These are phyloP conservation scores for Mormyrops attenuatus DNA, from an alignment of 2,797 vertebrate genomes.

Conservation along the genomic window DNA sequence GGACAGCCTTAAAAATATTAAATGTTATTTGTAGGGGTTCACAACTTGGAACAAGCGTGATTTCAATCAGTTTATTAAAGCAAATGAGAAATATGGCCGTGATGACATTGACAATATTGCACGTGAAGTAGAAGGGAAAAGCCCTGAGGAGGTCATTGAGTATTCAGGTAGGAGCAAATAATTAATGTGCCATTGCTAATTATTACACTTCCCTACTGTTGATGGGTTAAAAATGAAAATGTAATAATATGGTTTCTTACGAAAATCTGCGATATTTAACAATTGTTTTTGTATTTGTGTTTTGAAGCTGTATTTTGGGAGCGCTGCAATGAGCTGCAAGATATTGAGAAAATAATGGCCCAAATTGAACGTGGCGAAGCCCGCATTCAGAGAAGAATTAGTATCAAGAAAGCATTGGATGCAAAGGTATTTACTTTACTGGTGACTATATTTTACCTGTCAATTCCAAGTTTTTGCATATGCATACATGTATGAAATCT, in stretches of 20 bases:
- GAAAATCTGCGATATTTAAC: neutral
- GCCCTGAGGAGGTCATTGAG: slow-evolving; percentile 78
- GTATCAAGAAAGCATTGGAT: slow-evolving; percentile 81
- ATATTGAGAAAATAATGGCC: slow-evolving; percentile 82
- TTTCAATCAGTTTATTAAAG: slow-evolving; percentile 85
- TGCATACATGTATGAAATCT: neutral
- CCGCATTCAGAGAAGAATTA: slow-evolving; percentile 78
- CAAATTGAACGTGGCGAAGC: slow-evolving; percentile 81
- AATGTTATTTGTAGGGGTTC: slow-evolving; percentile 64
- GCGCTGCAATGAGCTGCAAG: slow-evolving; percentile 78
- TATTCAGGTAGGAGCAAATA: slow-evolving; percentile 69
- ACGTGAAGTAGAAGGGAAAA: slow-evolving; percentile 78
- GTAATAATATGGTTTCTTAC: slow-evolving; percentile 7
- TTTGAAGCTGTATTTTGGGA: slow-evolving; percentile 80
- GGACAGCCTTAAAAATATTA: neutral
- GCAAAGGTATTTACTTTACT: slow-evolving; percentile 66
- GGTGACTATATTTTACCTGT: too few relatives aligned
- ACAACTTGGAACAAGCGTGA: slow-evolving; percentile 83
- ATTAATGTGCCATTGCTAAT: neutral
- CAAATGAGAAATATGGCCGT: slow-evolving; percentile 79
- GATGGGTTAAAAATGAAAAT: neutral
- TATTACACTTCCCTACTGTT: neutral
- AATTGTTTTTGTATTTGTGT: neutral
- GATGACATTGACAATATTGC: slow-evolving; percentile 81
- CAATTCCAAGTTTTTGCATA: neutral